These are phyloP conservation scores for Epicampocera succincta DNA, from an alignment of 2,888 invertebrate genomes.

Conservation along the genomic window DNA sequence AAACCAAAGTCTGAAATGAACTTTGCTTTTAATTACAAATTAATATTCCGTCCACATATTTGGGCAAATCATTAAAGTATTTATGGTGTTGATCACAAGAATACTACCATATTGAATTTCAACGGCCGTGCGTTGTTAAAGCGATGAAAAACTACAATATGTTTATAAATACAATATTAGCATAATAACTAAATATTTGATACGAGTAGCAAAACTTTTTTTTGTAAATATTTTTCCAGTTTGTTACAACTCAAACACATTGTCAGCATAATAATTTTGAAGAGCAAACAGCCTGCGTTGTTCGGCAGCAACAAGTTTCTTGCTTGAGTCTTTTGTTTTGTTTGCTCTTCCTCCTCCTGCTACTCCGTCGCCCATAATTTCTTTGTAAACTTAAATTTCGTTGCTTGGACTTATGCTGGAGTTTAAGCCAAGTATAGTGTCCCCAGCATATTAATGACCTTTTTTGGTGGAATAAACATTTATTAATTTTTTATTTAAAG, in stretches of 20 bases:
- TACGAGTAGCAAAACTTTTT: neutral
- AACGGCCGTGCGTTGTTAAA: neutral
- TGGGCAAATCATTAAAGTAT: constrained; percentile 59
- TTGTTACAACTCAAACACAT: constrained; percentile 36
- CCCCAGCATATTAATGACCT: constrained; percentile 52
- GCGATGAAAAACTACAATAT: constrained; percentile 35
- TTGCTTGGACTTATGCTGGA: constrained; percentile 19
- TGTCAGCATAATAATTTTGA: constrained; percentile 53
- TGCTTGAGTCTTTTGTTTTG: constrained; percentile 38
- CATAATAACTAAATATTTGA: constrained; percentile 59
- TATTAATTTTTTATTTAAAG: constrained; percentile 10
- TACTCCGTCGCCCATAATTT: no score
- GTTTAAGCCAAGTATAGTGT: constrained; percentile 10
- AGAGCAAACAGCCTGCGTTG: neutral
- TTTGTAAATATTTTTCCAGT: constrained; percentile 5
- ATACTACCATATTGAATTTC: neutral
- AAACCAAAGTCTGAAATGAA: constrained; percentile 34
- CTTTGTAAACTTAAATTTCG: constrained; percentile 28
- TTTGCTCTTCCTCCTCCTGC: no score
- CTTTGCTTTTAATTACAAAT: constrained; percentile 36
- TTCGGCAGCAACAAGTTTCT: constrained; percentile 17
- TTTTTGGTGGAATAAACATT: constrained; percentile 18
- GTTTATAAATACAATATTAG: constrained; percentile 53
- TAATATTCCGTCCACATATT: constrained; percentile 59
- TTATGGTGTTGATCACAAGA: constrained; percentile 41